Base-by-base conservation (phyloP, 2,888 invertebrate genomes). In the Polyommatus icarus region DNA sequence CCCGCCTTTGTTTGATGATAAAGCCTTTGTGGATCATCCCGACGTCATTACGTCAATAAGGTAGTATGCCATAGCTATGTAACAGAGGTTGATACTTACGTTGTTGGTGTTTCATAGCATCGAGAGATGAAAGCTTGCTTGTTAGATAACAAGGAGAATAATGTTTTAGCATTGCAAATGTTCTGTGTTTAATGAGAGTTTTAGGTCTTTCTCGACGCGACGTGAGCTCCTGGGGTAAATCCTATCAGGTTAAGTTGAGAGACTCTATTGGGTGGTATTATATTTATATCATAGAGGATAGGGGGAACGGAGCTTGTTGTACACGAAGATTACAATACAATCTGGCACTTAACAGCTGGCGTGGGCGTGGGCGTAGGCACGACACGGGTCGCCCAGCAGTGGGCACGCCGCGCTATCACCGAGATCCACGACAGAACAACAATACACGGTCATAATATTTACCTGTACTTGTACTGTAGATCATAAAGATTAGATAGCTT, bases 261-360 rank as follows among this genome's bases (percentile, higher is more conserved):
- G 46, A 50, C 4, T 18, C 54, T 54, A 54, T 18, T 18, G 1
- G 18, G 4, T 54, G 54, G 46, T 10, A 3, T 10, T 10, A 10
- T 46, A 46, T 54, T 54, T 18, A 54, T 54, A 54, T 54, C 18
- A 18, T 18, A 50, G 54, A 18, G 5, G 54, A 54, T 18, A 54
- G 4, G 18, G 3, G 10, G 8, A 20, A 8, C 59, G 20, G 10
- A 59, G 24, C 24, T 61, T 12, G 61, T 24, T 61, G 61, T 61
- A 61, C 61, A 61, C 10, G 61, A n/a, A 61, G 61, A 61, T 61
- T 61, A 20, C 61, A 61, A 61, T 61, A 61, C 61, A 61, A 61
- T 24, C 20, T 61, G 20, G 61, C 3, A 24, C 61, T 10, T 20
- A 20, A 20, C 24, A 61, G 24, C 20, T 24, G 61, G 20, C 20